These are phyloP conservation scores for Epistrophella euchroma DNA, from an alignment of 2,888 invertebrate species.

Conservation along the genomic window DNA sequence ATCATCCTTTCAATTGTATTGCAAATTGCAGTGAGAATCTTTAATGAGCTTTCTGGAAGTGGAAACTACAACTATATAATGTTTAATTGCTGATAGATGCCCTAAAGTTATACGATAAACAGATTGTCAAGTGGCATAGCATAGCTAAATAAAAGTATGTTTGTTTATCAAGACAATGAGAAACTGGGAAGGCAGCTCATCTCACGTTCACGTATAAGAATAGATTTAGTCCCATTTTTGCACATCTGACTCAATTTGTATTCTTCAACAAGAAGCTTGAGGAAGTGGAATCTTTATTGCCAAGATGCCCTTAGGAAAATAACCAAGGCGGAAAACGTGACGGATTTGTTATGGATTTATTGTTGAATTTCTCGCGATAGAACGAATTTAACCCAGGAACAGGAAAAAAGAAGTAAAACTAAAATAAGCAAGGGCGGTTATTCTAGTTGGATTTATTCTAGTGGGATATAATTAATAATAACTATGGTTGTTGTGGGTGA, in stretches of 20 bases:
- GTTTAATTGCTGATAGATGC: conserved; percentile 26
- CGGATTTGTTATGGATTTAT: conserved; percentile 37
- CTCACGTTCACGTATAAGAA: not conserved
- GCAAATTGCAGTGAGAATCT: conserved; percentile 13
- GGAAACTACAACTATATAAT: not conserved
- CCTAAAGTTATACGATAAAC: conserved; percentile 16
- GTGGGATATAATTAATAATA: conserved; percentile 3
- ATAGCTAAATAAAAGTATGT: conserved; percentile 14
- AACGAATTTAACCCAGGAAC: not conserved
- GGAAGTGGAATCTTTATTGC: conserved; percentile 20
- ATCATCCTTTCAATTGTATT: not conserved
- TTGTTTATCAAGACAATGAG: conserved; percentile 31
- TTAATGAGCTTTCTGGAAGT: not conserved
- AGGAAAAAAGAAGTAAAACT: not conserved
- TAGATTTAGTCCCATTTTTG: not conserved
- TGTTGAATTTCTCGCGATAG: conserved; percentile 4
- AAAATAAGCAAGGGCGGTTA: not conserved
- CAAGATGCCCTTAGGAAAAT: conserved; percentile 25
- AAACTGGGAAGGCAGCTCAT: not conserved
- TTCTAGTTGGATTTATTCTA: not conserved
- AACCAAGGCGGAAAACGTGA: conserved; percentile 33
- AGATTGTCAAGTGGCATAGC: conserved; percentile 8
- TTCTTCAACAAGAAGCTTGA: not conserved
- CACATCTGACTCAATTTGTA: conserved; percentile 23
- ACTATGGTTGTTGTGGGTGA: not conserved